Evolutionary conservation across 2,113 vertebrate genomes (phyloP).

Genomic region (Oncorhynchus keta): DNA sequence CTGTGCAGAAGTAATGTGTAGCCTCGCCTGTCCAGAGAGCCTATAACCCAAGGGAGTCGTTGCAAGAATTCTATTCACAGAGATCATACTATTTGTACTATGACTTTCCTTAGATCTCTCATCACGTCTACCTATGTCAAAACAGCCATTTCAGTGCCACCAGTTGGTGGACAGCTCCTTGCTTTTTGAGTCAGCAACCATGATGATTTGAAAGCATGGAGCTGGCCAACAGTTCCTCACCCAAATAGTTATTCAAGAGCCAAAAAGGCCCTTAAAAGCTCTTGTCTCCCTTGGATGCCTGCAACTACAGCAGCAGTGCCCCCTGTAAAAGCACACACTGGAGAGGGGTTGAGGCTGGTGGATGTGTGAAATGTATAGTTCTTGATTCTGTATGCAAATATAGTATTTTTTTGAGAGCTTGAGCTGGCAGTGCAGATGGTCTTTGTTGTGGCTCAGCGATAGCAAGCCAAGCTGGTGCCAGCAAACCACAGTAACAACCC

Average conservation of each 20-base stretch:
- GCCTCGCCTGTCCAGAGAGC: not conserved
- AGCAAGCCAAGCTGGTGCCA: constrained; percentile 1
- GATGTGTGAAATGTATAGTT: not conserved
- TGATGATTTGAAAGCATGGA: not conserved
- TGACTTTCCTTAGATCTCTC: not conserved
- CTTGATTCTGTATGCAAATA: not conserved
- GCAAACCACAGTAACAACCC: not conserved
- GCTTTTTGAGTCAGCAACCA: not conserved
- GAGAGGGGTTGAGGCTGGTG: not conserved
- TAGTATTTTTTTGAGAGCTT: not conserved
- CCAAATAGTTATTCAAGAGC: not conserved
- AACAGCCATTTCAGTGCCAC: not conserved
- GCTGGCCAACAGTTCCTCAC: not conserved
- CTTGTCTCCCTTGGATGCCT: not conserved
- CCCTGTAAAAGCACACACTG: not conserved
- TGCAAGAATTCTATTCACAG: not conserved
- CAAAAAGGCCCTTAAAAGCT: not conserved
- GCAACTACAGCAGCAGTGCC: not conserved
- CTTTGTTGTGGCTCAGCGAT: not conserved
- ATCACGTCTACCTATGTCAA: not conserved
- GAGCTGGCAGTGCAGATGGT: not conserved
- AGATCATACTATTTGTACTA: not conserved
- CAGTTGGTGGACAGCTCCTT: not conserved
- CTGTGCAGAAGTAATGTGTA: not conserved
- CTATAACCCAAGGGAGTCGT: not conserved